Percentiles rank a stretch among this genome's conserved stretches.
These are phyloP conservation scores for Plutomurus gul DNA, from an alignment of 1,140 invertebrate species.

Conservation along the genomic window DNA sequence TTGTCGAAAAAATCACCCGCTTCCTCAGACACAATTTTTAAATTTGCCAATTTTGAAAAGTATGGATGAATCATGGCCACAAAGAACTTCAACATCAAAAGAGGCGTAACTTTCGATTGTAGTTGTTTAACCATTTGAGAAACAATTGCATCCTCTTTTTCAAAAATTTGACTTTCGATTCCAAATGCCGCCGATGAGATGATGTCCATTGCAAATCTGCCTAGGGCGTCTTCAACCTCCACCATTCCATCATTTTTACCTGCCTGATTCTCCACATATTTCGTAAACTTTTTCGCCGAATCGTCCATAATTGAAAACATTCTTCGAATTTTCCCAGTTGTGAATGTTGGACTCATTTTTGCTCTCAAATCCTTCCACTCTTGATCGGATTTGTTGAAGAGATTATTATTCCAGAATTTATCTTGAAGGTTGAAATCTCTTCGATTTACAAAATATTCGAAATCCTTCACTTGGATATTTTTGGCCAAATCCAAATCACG, in stretches of 20 bases:
- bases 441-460: slow-evolving; percentile 56
- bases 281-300: background rate
- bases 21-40: background rate
- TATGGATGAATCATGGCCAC: background rate
- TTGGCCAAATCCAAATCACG: slow-evolving; percentile 54
- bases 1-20: background rate
- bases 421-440: slow-evolving; percentile 14
- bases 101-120: background rate
- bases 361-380: slow-evolving; percentile 55
- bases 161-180: slow-evolving; percentile 37
- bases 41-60: too few species aligned
- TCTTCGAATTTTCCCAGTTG: slow-evolving; percentile 59
- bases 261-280: background rate
- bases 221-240: background rate
- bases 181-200: slow-evolving; percentile 40
- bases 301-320: slow-evolving; percentile 39
- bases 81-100: background rate
- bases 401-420: slow-evolving; percentile 56
- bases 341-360: slow-evolving; percentile 60
- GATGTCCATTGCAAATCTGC: slow-evolving; percentile 38
- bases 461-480: slow-evolving; percentile 55
- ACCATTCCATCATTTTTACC: background rate
- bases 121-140: background rate
- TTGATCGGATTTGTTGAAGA: slow-evolving; percentile 44
- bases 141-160: slow-evolving; percentile 24